Evolutionary conservation across 2,113 vertebrate genomes (phyloP), one percentile per base, ranked within the genome.

Genomic region (Callipepla squamata): DNA sequence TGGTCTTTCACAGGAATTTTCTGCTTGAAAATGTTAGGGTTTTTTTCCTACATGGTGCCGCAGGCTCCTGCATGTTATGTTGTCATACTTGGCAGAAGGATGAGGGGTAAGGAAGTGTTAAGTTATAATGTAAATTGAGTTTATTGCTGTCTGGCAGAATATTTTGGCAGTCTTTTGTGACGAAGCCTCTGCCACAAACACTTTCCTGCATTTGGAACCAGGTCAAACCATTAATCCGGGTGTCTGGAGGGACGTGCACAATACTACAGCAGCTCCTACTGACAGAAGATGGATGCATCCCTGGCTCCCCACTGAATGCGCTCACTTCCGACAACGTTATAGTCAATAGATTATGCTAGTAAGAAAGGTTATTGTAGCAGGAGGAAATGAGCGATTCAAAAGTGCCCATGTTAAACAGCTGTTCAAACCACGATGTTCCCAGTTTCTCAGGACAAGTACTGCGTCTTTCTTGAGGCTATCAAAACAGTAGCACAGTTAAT

Each of bases 81-180:
- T 92, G 92, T 97, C 94, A 95, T 96, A 94, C 93, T 96, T 97
- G 97, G 97, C 97, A 97, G 67, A 50, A 94, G 76, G 75, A 84
- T 0, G 20, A 93, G 85, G 94, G 97, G 92, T 95, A 96, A 93
- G 91, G 95, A 93, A 97, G 94, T 95, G 94, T 94, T 96, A 96
- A 96, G 94, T 97, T 95, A 96, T 96, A 96, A 96, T 96, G 95
- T 95, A 97, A 95, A 97, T 95, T 94, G 95, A 95, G 95, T 97
- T 97, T 97, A 97, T 94, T 97, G 94, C 95, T 94, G 91, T 96
- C 95, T 97, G 96, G 97, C 95, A 97, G 97, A 95, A 93, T 93
- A 84, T 87, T 96, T 82, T 97, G 96, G 95, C 96, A 97, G 93
- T 48, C 70, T 95, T 93, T 95, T 93, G 70, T 95, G 92, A 94